phyloP scores from a whole-genome alignment of 2,888 invertebrate genomes.

The Papilio elwesi region DNA sequence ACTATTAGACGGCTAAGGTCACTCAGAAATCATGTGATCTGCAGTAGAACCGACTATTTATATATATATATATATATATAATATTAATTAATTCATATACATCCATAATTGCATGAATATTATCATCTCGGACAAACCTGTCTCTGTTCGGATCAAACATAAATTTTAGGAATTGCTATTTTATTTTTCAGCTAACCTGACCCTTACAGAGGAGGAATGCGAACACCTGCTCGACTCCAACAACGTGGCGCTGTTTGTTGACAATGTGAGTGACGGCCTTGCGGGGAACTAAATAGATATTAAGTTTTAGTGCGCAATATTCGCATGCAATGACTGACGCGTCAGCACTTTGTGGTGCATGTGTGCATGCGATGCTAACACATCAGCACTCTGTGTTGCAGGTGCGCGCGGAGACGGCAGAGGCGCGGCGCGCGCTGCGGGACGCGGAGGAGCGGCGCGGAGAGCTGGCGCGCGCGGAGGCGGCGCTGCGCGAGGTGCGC shows the following conservation, averaged over 20 bases:
- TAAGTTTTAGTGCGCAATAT: too few relatives aligned
- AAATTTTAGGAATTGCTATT: too few relatives aligned
- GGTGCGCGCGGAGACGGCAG: constrained; percentile 91
- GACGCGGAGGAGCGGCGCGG: constrained; percentile 93
- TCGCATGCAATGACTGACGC: too few relatives aligned
- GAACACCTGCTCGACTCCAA: constrained; percentile 72
- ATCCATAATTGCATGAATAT: too few relatives aligned
- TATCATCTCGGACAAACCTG: too few relatives aligned
- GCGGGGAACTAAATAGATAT: too few relatives aligned
- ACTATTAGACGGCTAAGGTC: too few relatives aligned
- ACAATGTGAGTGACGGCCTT: constrained; percentile 65
- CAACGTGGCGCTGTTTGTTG: constrained; percentile 75
- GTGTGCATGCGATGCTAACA: too few relatives aligned
- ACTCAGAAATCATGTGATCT: too few relatives aligned
- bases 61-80: background rate
- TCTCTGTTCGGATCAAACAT: too few relatives aligned
- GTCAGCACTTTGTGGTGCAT: too few relatives aligned
- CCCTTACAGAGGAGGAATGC: constrained; percentile 77
- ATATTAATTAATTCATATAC: background rate
- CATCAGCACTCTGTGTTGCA: constrained; percentile 56
- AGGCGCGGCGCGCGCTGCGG: constrained; percentile 89
- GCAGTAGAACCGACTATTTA: too few relatives aligned
- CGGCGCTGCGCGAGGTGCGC: constrained; percentile 89
- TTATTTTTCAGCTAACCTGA: constrained; percentile 67
- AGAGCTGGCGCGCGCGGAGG: constrained; percentile 92